These are phyloP conservation scores for Nasonia giraulti DNA, from an alignment of 1,140 invertebrate genomes.

Conservation along the genomic window DNA sequence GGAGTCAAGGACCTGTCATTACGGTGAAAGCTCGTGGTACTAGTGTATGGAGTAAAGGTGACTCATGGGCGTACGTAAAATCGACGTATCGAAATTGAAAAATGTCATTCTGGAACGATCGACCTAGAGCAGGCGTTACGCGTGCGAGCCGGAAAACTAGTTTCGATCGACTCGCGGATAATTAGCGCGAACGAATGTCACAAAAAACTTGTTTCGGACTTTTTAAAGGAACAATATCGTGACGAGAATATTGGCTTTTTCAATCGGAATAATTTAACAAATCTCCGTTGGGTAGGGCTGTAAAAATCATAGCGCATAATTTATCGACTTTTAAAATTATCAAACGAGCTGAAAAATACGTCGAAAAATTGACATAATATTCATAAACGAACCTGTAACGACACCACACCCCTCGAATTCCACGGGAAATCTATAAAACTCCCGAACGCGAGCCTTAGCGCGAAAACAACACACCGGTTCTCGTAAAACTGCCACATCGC, in stretches of 20 bases:
- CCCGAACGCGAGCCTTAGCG: neutral
- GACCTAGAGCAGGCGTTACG: neutral
- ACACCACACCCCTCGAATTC: neutral
- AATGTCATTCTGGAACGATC: neutral
- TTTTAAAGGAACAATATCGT: neutral
- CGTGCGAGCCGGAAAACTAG: neutral
- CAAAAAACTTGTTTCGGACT: neutral
- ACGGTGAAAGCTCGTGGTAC: neutral
- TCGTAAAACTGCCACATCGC: neutral
- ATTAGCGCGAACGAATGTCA: neutral
- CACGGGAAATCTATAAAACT: neutral
- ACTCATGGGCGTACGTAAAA: neutral
- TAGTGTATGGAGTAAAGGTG: neutral
- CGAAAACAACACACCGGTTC: neutral
- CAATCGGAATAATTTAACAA: too few species aligned
- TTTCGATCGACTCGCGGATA: neutral
- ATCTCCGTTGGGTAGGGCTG: too few species aligned
- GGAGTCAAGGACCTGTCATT: neutral
- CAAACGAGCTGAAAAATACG: too few species aligned
- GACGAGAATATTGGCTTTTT: neutral
- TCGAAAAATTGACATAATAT: too few species aligned
- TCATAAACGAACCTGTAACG: too few species aligned
- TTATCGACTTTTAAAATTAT: too few species aligned
- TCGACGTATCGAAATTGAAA: neutral
- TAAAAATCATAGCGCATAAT: too few species aligned